Percentiles rank a stretch among this genome's conserved stretches.
Conservation (phyloP, 2,888 invertebrate genomes). For the Himalopsyche anomala region DNA sequence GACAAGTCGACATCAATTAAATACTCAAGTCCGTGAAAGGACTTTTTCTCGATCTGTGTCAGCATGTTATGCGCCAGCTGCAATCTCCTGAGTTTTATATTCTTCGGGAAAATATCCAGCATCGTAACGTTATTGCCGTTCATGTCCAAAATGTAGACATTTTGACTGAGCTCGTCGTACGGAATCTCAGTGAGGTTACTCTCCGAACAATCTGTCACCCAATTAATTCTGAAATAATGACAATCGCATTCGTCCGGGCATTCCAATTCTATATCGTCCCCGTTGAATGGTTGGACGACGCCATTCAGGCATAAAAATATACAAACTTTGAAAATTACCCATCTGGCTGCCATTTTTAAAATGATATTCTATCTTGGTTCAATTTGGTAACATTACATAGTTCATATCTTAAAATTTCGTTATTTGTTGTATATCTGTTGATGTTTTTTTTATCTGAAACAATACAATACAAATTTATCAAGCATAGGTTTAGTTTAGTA, state of each 20-base stretch:
- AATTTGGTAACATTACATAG: neutral
- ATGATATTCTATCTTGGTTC: neutral
- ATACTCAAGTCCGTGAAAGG: constrained; percentile 81
- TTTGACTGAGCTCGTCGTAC: constrained; percentile 81
- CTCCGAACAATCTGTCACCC: constrained; percentile 87
- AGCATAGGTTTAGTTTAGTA: too few species aligned
- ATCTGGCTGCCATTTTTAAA: constrained; percentile 49
- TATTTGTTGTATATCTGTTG: neutral
- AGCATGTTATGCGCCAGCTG: constrained; percentile 83
- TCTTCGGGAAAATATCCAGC: constrained; percentile 80
- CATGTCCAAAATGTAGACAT: constrained; percentile 83
- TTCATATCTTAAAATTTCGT: neutral
- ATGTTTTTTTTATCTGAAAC: neutral
- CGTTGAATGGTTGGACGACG: constrained; percentile 70
- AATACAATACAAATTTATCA: neutral
- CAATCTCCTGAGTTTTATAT: constrained; percentile 82
- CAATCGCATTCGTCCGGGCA: constrained; percentile 87
- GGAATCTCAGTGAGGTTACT: constrained; percentile 84
- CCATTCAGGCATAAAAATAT: constrained; percentile 41
- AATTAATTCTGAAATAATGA: constrained; percentile 85
- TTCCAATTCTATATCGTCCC: constrained; percentile 81
- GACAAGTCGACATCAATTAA: constrained; percentile 84
- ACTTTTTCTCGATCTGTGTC: constrained; percentile 78
- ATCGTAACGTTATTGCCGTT: constrained; percentile 82
- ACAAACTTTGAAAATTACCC: constrained; percentile 47